Base-by-base conservation (phyloP, 2,888 invertebrate species). In the Emesis furor region DNA sequence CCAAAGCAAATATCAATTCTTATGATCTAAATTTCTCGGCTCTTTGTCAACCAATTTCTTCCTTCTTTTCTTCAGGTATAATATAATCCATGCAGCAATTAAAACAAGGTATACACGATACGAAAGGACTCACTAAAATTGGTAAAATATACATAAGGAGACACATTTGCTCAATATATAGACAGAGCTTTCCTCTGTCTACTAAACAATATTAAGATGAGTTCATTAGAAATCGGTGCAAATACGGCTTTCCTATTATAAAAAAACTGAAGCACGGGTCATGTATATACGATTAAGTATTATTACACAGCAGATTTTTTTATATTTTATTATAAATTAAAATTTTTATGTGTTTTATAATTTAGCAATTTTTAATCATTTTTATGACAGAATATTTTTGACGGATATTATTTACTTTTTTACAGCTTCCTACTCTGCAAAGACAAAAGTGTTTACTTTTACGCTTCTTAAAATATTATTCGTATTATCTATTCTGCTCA, bases 61-160 rank as follows among this genome's bases (percentile, higher is more conserved):
- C 51, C 51, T 85, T 73, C 10, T 91, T 86, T 24, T 92, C 90
- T 0, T 92, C 91, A n/a, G 89, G 86, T 0, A 93, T 81, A n/a
- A 92, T 88, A 6, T 81, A 87, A 62, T 92, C 87, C 89, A 93
- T 91, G 30, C 93, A 93, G 73, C 92, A 92, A 42, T 93, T 92
- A 76, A 80, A 93, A 17, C 91, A 93, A 0, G 93, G 93, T 55
- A 92, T 90, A 51, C 93, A 93, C 0, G 93, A 93, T 1, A 93
- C 91, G 62, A 92, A 93, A 0, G 93, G 93, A 81, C 92, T 92
- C 0, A 92, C 91, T 59, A 93, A 5, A 8, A 92, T 73, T 4
- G 93, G 93, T 24, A 92, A 72, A 32, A 93, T 88, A 39, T 87
- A 92, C 3, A 91, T 91, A 35, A 91, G 39, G 12, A 91, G 80